Base-by-base conservation (phyloP, 2,113 vertebrate species). In the Tetrao urogallus region DNA sequence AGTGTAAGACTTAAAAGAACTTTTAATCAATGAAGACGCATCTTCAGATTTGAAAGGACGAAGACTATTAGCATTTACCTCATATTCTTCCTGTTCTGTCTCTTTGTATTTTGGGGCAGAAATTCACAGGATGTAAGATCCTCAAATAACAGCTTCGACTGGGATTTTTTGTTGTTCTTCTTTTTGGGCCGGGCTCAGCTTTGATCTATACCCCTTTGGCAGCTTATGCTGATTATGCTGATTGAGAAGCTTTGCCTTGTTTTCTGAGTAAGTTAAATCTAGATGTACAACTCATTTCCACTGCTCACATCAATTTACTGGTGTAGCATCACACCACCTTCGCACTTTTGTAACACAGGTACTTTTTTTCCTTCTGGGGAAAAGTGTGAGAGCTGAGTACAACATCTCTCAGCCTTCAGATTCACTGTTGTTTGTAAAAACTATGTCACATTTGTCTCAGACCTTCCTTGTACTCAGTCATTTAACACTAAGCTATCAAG, bases 401-500 rank as follows among this genome's bases (percentile, higher is more conserved):
- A 92, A 8, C 14, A n/a, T 24, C 30, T 66, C 20, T 38, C 20
- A 71, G 61, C 57, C 69, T 80, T 85, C 73, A 43, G 20, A 42
- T 88, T 91, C 76, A 52, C 65, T 81, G 89, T 22, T 80, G 52
- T 45, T 58, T 88, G 43, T 86, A 81, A 61, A 77, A 96, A 75
- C n/a, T n/a, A 11, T 47, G 82, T 65, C 88, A 69, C 57, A 69
- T 64, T 88, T 57, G 48, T 86, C 65, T 86, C 91, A 69, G 65
- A 71, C 50, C 40, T 95, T 93, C 65, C 48, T 81, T 4, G 0
- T 86, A 74, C 67, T 94, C 89, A 77, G 43, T 96, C 96, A 95
- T 81, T 97, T 95, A 94, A 86, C 91, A 73, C 80, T 48, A 91
- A 70, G 86, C 52, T 84, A 96, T 87, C 89, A 92, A 94, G 65